Percentiles rank a stretch among this genome's conserved stretches.
Conservation (phyloP, 1,140 invertebrate genomes). For the Prorops nasuta region DNA sequence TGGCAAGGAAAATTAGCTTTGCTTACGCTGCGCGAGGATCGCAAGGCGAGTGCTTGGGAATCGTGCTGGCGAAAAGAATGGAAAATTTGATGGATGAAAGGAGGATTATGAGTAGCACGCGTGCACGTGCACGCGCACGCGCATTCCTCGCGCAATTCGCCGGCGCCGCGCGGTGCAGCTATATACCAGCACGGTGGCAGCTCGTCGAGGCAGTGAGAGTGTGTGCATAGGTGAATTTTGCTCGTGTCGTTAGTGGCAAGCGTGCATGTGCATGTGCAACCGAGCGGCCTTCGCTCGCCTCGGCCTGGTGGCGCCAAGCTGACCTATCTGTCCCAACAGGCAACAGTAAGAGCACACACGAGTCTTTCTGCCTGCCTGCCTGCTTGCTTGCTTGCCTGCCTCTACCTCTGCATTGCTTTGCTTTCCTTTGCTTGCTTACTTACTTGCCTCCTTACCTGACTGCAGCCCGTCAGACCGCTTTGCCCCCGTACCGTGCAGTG, state of each 20-base stretch:
- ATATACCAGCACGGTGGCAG: no score
- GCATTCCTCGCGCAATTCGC: background rate
- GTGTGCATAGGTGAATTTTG: background rate
- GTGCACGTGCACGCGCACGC: background rate
- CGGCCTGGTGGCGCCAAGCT: conserved; percentile 43
- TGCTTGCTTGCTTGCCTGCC: background rate
- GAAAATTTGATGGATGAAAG: background rate
- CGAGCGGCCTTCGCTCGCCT: conserved; percentile 35
- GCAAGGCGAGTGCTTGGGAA: background rate
- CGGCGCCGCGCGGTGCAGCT: no score
- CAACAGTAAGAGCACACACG: background rate
- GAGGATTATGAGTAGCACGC: background rate
- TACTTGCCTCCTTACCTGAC: conserved; percentile 9
- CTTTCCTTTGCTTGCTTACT: conserved; percentile 5
- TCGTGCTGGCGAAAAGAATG: background rate
- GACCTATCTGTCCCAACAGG: conserved; percentile 39
- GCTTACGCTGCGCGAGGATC: no score
- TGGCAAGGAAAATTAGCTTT: no score
- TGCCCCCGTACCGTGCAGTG: background rate
- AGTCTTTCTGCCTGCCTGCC: background rate
- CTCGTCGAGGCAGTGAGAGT: no score
- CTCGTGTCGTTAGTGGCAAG: conserved; percentile 6
- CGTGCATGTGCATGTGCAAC: conserved; percentile 23
- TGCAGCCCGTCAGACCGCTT: background rate
- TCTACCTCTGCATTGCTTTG: no score